Conservation (phyloP, 2,797 vertebrate species). For the Pseudotriccus pelzelni region DNA sequence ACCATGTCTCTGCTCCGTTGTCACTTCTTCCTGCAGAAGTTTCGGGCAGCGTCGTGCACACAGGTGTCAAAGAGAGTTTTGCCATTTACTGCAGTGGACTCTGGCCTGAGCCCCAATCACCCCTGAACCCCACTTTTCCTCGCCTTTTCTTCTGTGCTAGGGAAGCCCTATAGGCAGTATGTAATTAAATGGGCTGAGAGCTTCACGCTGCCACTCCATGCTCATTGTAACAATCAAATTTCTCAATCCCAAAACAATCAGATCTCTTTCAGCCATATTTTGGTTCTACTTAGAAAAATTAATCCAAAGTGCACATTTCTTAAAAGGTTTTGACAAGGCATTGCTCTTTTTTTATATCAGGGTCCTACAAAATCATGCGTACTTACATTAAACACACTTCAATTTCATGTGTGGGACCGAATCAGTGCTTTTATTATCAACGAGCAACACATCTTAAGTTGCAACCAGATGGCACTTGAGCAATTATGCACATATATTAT, state of each 20-base stretch:
- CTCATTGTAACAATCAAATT: neutral
- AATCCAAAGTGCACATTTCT: neutral
- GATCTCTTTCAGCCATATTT: neutral
- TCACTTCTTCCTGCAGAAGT: neutral
- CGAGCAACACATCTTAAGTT: constrained; percentile 50
- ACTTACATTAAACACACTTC: neutral
- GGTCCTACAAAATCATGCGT: neutral
- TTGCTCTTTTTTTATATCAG: constrained; percentile 29
- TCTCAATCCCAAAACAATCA: neutral
- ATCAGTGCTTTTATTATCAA: constrained; percentile 42
- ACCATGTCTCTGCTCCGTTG: neutral
- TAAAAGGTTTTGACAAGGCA: constrained; percentile 20
- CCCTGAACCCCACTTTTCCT: neutral
- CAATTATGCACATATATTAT: constrained; percentile 64
- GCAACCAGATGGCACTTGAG: constrained; percentile 45
- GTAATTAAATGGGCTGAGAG: neutral
- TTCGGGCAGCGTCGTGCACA: neutral
- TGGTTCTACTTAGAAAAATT: neutral
- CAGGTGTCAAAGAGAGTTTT: neutral
- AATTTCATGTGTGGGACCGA: constrained; percentile 4
- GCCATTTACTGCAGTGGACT: neutral
- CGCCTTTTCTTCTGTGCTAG: neutral
- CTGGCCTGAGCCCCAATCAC: neutral
- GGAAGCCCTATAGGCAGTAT: neutral
- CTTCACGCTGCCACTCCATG: neutral